phyloP scores from a whole-genome alignment of 2,797 vertebrate species.

The Gastrophryne carolinensis region DNA sequence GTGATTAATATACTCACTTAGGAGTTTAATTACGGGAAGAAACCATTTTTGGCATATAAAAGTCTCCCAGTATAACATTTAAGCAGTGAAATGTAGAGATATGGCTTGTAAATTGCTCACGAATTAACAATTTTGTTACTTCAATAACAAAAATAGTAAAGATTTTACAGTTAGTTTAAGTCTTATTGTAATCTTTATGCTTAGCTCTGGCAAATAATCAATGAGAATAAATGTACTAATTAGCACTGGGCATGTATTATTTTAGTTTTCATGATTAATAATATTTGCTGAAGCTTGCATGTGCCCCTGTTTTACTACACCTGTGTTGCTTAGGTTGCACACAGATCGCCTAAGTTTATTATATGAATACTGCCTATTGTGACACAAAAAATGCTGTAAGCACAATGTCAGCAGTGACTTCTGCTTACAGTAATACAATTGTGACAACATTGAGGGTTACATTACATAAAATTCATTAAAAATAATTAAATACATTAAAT shows the following conservation, averaged over 20 bases:
- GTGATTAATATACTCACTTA: conserved; percentile 42
- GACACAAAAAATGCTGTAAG: neutral
- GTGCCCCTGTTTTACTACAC: conserved; percentile 1
- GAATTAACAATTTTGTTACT: neutral
- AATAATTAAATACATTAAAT: neutral
- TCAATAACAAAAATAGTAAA: neutral
- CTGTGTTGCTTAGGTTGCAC: conserved; percentile 12
- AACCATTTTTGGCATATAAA: conserved; percentile 1
- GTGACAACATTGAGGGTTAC: neutral
- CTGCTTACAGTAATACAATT: neutral
- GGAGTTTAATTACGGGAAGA: conserved; percentile 37
- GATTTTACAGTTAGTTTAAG: neutral
- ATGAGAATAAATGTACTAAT: conserved; percentile 42
- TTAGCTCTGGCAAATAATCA: conserved; percentile 8
- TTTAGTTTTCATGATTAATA: conserved; percentile 27
- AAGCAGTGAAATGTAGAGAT: neutral
- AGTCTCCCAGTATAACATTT: neutral
- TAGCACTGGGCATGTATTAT: conserved; percentile 13
- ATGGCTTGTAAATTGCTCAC: neutral
- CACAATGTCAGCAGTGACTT: neutral
- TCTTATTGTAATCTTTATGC: conserved; percentile 26
- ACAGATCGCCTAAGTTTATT: neutral
- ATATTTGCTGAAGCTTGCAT: conserved; percentile 23
- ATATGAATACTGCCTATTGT: neutral
- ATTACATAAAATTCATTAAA: neutral